Conservation (phyloP, 2,797 vertebrate species). For the Rhabdomys pumilio region DNA sequence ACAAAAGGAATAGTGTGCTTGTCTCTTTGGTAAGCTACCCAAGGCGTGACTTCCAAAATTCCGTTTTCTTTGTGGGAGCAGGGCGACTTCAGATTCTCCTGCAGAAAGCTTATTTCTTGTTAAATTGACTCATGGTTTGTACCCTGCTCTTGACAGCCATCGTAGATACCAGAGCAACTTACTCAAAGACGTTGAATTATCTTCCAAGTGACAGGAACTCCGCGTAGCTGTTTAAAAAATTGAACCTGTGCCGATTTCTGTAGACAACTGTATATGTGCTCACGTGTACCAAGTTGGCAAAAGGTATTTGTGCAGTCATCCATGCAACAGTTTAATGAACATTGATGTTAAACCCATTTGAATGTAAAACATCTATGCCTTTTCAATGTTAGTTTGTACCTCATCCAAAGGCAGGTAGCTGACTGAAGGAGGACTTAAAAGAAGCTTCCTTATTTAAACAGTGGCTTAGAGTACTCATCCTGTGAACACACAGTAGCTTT, state of each 20-base stretch:
- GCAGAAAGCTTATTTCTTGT: constrained; percentile 81
- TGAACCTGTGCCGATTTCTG: constrained; percentile 74
- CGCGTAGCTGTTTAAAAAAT: constrained; percentile 71
- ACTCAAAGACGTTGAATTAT: constrained; percentile 79
- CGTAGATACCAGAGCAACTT: constrained; percentile 78
- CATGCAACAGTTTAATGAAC: constrained; percentile 81
- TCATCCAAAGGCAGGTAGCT: constrained; percentile 64
- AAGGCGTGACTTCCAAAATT: constrained; percentile 84
- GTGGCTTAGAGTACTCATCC: constrained; percentile 53
- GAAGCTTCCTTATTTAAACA: constrained; percentile 76
- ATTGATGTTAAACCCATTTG: constrained; percentile 81
- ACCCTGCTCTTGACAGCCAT: constrained; percentile 71
- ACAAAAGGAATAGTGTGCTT: constrained; percentile 61
- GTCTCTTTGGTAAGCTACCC: constrained; percentile 73
- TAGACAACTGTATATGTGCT: constrained; percentile 77
- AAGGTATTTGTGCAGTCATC: constrained; percentile 81
- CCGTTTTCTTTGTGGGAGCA: constrained; percentile 83
- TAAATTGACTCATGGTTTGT: constrained; percentile 76
- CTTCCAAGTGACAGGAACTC: constrained; percentile 67
- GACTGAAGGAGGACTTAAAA: constrained; percentile 69
- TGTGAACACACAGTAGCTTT: constrained; percentile 36
- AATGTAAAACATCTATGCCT: constrained; percentile 83
- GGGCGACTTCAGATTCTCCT: constrained; percentile 78
- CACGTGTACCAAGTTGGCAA: constrained; percentile 81
- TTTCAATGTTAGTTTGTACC: constrained; percentile 82